Evolutionary conservation across 2,888 invertebrate genomes (phyloP).

Genomic region (Bugula neritina): DNA sequence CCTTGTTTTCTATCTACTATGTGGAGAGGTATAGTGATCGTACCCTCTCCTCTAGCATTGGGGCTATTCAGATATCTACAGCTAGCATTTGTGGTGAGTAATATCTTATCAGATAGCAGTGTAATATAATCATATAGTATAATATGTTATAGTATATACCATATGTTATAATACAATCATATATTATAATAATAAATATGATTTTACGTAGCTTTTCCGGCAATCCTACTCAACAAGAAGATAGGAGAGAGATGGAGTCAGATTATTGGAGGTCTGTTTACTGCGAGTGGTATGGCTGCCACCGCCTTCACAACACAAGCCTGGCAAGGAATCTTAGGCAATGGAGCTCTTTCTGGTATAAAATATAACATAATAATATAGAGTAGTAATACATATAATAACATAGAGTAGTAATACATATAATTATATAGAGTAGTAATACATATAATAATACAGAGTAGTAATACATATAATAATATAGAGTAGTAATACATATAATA

Average conservation of each 20-base stretch:
- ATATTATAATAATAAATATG: too few species aligned
- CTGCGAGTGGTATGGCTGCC: conserved; percentile 16
- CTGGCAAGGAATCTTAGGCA: not conserved
- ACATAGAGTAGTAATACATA: too few species aligned
- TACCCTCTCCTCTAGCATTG: not conserved
- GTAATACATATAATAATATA: too few species aligned
- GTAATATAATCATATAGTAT: not conserved
- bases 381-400: too few species aligned
- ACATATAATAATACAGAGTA: too few species aligned
- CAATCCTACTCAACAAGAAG: conserved; percentile 9
- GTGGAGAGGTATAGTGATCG: not conserved
- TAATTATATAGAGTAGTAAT: too few species aligned
- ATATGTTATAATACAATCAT: not conserved
- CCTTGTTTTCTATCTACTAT: conserved; percentile 17
- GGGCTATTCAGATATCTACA: not conserved
- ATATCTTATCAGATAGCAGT: not conserved
- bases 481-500: too few species aligned
- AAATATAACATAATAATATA: too few species aligned
- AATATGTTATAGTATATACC: not conserved
- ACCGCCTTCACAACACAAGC: conserved; percentile 15
- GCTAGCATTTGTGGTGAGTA: not conserved
- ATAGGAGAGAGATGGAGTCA: conserved; percentile 24
- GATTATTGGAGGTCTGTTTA: conserved; percentile 17
- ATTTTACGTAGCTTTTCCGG: conserved; percentile 1
- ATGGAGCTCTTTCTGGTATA: not conserved